phyloP scores from a whole-genome alignment of 1,140 invertebrate species.

The Fopius arisanus region DNA sequence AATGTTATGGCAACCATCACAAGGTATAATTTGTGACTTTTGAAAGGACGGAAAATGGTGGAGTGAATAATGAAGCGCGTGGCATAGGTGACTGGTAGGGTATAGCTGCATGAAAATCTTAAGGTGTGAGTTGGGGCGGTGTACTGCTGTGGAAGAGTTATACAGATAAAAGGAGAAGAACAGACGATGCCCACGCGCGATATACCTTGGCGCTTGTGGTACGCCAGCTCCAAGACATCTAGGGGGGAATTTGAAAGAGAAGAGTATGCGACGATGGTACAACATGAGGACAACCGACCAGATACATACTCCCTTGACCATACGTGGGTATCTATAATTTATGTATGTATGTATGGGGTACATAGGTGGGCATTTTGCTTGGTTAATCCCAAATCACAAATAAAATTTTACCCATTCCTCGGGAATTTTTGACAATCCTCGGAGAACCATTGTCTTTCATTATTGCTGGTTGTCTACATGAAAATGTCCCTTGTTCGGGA shows the following conservation, averaged over 20 bases:
- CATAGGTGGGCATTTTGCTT: not conserved
- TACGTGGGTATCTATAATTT: slow-evolving; percentile 22
- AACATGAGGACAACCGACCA: not conserved
- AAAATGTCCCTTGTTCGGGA: not conserved
- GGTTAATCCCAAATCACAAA: not conserved
- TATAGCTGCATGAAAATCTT: not conserved
- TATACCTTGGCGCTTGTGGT: slow-evolving; percentile 10
- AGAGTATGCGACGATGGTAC: slow-evolving; percentile 9
- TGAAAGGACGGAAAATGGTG: not conserved
- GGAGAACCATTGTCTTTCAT: too few relatives aligned
- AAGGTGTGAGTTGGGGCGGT: slow-evolving; percentile 3
- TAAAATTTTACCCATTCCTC: not conserved
- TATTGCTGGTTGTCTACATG: not conserved
- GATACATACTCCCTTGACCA: slow-evolving; percentile 7
- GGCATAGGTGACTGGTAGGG: slow-evolving; percentile 9
- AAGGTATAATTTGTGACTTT: not conserved
- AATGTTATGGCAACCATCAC: slow-evolving; percentile 5
- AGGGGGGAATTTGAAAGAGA: slow-evolving; percentile 17
- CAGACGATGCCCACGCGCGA: slow-evolving; percentile 19
- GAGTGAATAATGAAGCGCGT: slow-evolving; percentile 14
- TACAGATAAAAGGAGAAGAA: slow-evolving; percentile 4
- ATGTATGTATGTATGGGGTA: slow-evolving; percentile 6
- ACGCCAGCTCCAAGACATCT: not conserved
- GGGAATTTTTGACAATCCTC: not conserved
- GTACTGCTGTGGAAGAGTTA: not conserved